phyloP scores from a whole-genome alignment of 2,797 vertebrate species.

The Parauchenoglanis punctatus region DNA sequence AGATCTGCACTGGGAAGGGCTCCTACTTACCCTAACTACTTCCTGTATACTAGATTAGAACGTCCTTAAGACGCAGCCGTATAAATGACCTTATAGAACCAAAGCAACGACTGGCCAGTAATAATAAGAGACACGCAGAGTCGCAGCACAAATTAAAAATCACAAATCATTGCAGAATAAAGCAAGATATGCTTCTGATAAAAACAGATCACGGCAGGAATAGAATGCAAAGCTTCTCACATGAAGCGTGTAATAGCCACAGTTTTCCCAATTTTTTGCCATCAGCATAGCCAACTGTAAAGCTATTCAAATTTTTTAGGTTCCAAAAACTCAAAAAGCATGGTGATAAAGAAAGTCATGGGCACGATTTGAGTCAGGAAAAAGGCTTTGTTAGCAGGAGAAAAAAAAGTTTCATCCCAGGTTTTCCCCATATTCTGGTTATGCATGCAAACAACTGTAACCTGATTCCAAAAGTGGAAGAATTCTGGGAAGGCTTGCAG shows the following conservation, averaged over 20 bases:
- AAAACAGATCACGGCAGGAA: not conserved
- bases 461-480: not conserved
- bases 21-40: conserved; percentile 84
- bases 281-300: not conserved
- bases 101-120: not conserved
- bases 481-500: conserved; percentile 38
- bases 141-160: not conserved
- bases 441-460: not conserved
- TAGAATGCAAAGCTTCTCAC: not conserved
- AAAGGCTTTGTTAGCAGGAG: not conserved
- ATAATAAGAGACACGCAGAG: not conserved
- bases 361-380: not conserved
- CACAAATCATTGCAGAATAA: conserved; percentile 9
- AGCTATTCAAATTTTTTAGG: not conserved
- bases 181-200: not conserved
- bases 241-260: not conserved
- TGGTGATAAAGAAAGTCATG: not conserved
- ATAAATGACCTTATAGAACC: conserved; percentile 13
- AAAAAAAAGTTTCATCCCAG: not conserved
- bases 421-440: conserved; percentile 12
- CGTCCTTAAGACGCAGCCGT: conserved; percentile 32
- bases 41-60: conserved; percentile 83
- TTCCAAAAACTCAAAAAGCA: not conserved
- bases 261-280: not conserved
- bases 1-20: conserved; percentile 82